A percentile compares a stretch with the other conserved stretches of the same genome.
Conservation (phyloP, 2,888 invertebrate species). For the Ichneumon xanthorius region DNA sequence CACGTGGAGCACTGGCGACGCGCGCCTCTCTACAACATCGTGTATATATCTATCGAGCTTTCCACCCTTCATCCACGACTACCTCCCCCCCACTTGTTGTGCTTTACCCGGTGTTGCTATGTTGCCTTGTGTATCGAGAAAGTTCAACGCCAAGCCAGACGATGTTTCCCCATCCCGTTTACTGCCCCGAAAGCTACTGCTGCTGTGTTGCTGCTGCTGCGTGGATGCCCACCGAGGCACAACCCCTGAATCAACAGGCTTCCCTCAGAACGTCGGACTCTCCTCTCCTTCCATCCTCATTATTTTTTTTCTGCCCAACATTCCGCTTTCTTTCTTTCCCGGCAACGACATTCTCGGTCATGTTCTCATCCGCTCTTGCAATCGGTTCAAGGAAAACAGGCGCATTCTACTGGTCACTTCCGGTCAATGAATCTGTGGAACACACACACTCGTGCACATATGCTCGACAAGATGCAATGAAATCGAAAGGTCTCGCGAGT, state of each 20-base stretch:
- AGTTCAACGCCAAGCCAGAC: slow-evolving; percentile 85
- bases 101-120: slow-evolving; percentile 84
- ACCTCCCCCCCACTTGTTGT: slow-evolving; percentile 84
- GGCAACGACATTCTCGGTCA: neutral
- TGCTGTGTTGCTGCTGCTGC: slow-evolving; percentile 63
- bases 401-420: slow-evolving; percentile 1
- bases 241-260: slow-evolving; percentile 82
- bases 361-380: neutral
- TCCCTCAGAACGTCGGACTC: slow-evolving; percentile 63
- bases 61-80: slow-evolving; percentile 75
- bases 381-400: slow-evolving; percentile 1
- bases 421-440: slow-evolving; percentile 27
- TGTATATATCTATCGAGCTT: slow-evolving; percentile 82
- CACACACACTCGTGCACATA: neutral
- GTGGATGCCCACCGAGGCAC: slow-evolving; percentile 69
- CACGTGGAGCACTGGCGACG: slow-evolving; percentile 82
- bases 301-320: neutral
- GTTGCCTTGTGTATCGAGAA: slow-evolving; percentile 84
- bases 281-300: slow-evolving; percentile 24
- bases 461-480: neutral
- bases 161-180: slow-evolving; percentile 80
- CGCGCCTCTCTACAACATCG: slow-evolving; percentile 79
- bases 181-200: slow-evolving; percentile 63
- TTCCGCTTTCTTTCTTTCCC: neutral
- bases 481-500: slow-evolving; percentile 51